These are phyloP conservation scores for Crambe crambe DNA, from an alignment of 37 sponge, comb jelly and placozoan genomes.

Conservation along the genomic window DNA sequence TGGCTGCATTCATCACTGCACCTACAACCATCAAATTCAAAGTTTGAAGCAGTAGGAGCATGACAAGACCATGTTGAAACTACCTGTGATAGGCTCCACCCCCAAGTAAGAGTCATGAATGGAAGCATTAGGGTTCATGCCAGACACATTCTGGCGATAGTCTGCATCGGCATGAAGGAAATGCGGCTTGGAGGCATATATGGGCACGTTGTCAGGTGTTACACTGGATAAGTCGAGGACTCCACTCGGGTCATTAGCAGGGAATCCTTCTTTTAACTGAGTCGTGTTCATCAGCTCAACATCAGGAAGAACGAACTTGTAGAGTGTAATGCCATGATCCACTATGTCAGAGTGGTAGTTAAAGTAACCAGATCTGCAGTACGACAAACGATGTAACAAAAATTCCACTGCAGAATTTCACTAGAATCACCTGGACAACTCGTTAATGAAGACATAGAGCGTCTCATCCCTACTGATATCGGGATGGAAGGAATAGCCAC, in stretches of 20 bases:
- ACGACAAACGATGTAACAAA: background rate
- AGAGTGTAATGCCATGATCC: constrained; percentile 50
- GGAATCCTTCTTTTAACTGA: constrained; percentile 60
- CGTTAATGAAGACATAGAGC: constrained; percentile 58
- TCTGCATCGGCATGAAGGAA: constrained; percentile 84
- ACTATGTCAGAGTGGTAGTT: constrained; percentile 33
- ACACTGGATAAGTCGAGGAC: constrained; percentile 85
- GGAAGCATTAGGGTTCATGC: constrained; percentile 47
- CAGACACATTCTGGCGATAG: constrained; percentile 57
- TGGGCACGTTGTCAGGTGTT: constrained; percentile 63
- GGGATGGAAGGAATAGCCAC: constrained; percentile 74
- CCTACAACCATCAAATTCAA: constrained; percentile 27
- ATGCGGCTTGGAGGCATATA: constrained; percentile 90
- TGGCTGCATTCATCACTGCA: constrained; percentile 66
- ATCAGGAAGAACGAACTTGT: constrained; percentile 52
- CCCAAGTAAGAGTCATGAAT: constrained; percentile 75
- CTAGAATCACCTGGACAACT: constrained; percentile 68
- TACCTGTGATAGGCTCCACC: constrained; percentile 75
- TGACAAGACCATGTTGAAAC: background rate
- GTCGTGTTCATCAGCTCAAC: constrained; percentile 70
- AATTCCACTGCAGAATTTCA: too few species aligned
- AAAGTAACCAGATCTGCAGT: constrained; percentile 75
- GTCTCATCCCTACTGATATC: constrained; percentile 39
- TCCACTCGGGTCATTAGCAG: constrained; percentile 64
- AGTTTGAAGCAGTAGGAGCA: background rate